Evolutionary conservation across 2,797 vertebrate species (phyloP).

Genomic region (Jordanella pulchra): DNA sequence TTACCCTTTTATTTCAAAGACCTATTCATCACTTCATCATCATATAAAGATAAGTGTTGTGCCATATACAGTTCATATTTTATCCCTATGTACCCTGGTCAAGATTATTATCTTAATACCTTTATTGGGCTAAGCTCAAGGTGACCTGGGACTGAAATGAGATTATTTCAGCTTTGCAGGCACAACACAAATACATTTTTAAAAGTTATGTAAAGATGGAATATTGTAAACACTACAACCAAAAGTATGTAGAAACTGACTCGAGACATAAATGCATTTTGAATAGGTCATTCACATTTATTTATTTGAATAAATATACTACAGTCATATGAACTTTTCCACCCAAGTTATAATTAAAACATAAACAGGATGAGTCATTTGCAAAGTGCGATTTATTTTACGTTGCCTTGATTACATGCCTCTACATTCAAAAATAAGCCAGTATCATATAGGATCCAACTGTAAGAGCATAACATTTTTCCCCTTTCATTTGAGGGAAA

Average conservation of each 20-base stretch:
- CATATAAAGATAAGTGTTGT: slow-evolving; percentile 49
- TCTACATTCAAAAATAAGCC: slow-evolving; percentile 86
- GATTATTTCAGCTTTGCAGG: slow-evolving; percentile 29
- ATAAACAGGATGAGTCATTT: slow-evolving; percentile 78
- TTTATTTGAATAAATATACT: slow-evolving; percentile 69
- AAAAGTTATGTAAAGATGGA: not conserved
- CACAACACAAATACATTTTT: slow-evolving; percentile 2
- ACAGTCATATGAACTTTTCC: slow-evolving; percentile 61
- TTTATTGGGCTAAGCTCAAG: slow-evolving; percentile 57
- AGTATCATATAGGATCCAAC: slow-evolving; percentile 82
- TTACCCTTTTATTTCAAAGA: slow-evolving; percentile 54
- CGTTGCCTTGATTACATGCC: slow-evolving; percentile 85
- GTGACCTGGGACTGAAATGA: slow-evolving; percentile 65
- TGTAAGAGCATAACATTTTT: slow-evolving; percentile 69
- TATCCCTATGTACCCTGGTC: slow-evolving; percentile 41
- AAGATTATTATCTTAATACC: slow-evolving; percentile 64
- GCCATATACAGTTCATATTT: slow-evolving; percentile 9
- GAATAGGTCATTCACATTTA: slow-evolving; percentile 71
- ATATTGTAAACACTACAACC: not conserved
- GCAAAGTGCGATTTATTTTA: slow-evolving; percentile 87
- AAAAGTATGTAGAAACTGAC: slow-evolving; percentile 41
- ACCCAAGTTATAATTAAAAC: slow-evolving; percentile 73
- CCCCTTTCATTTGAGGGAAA: slow-evolving; percentile 63
- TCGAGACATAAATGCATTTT: slow-evolving; percentile 68
- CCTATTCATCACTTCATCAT: slow-evolving; percentile 50